Conservation (phyloP, 2,888 invertebrate species). For the Orthosia gothica region DNA sequence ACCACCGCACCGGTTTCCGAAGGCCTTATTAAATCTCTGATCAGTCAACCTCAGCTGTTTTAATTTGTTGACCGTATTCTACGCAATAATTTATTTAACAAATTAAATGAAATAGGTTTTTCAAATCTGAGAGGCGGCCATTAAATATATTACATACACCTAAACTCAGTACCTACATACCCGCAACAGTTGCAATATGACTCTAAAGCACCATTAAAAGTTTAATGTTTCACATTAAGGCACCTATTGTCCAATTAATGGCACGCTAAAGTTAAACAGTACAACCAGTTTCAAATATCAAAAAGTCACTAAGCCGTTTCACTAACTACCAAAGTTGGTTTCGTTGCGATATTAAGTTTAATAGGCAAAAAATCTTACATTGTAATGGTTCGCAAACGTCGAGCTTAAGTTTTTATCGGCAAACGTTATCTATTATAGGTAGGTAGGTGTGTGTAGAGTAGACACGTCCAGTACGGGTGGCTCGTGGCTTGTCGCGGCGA, state of each 20-base stretch:
- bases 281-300: constrained; percentile 46
- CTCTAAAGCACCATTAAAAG: constrained; percentile 32
- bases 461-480: constrained; percentile 49
- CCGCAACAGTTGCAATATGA: not conserved
- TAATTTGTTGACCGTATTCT: not conserved
- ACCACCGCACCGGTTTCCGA: not conserved
- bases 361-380: constrained; percentile 48
- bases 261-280: constrained; percentile 27
- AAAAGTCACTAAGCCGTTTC: constrained; percentile 43
- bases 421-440: constrained; percentile 37
- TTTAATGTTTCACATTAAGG: constrained; percentile 38
- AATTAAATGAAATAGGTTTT: not conserved
- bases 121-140: not conserved
- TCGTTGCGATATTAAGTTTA: constrained; percentile 33
- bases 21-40: constrained; percentile 4
- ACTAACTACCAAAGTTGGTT: constrained; percentile 51
- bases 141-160: constrained; percentile 1
- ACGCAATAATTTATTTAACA: constrained; percentile 3
- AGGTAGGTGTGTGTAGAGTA: constrained; percentile 31
- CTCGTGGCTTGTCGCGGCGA: constrained; percentile 52
- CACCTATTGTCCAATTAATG: constrained; percentile 44
- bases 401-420: constrained; percentile 53
- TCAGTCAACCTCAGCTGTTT: not conserved
- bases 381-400: constrained; percentile 49
- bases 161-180: not conserved